A percentile compares a stretch with the other conserved stretches of the same genome.
These are phyloP conservation scores for Myiopsitta monachus DNA, from an alignment of 2,113 vertebrate genomes.

Conservation along the genomic window DNA sequence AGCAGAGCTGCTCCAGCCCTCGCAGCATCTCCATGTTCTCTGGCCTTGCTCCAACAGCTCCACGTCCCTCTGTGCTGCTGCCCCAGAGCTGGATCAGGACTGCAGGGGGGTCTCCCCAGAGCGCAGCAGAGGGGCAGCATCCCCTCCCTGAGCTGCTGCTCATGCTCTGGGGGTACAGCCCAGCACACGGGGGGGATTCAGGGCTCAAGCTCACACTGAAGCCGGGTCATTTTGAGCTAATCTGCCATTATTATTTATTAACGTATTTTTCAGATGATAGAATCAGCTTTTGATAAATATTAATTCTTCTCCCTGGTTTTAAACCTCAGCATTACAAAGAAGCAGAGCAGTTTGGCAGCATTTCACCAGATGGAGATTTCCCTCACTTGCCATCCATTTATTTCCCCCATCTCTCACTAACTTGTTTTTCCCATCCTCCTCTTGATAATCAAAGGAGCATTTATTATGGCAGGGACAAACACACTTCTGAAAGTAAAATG, in stretches of 20 bases:
- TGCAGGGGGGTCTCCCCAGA: neutral
- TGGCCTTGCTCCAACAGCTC: too few relatives aligned
- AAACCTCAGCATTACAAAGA: neutral
- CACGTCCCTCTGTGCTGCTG: too few relatives aligned
- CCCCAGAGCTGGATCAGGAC: too few relatives aligned
- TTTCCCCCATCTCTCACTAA: neutral
- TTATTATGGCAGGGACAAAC: slow-evolving; percentile 64
- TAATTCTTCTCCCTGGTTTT: neutral
- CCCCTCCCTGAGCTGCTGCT: neutral
- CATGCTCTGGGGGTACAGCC: neutral
- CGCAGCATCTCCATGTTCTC: too few relatives aligned
- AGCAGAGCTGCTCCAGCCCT: too few relatives aligned
- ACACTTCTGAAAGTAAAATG: slow-evolving; percentile 66
- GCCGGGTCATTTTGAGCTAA: neutral
- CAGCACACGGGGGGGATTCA: neutral
- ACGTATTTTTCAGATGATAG: neutral
- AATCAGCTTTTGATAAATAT: neutral
- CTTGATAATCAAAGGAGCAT: slow-evolving; percentile 55
- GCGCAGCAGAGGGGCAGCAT: neutral
- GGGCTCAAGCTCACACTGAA: neutral
- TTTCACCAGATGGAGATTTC: slow-evolving; percentile 3
- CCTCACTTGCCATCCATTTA: slow-evolving; percentile 7
- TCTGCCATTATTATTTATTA: neutral
- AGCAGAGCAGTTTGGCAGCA: neutral
- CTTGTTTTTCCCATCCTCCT: neutral